Conservation (phyloP, 2,113 vertebrate species). For the Typhlomys cinereus region DNA sequence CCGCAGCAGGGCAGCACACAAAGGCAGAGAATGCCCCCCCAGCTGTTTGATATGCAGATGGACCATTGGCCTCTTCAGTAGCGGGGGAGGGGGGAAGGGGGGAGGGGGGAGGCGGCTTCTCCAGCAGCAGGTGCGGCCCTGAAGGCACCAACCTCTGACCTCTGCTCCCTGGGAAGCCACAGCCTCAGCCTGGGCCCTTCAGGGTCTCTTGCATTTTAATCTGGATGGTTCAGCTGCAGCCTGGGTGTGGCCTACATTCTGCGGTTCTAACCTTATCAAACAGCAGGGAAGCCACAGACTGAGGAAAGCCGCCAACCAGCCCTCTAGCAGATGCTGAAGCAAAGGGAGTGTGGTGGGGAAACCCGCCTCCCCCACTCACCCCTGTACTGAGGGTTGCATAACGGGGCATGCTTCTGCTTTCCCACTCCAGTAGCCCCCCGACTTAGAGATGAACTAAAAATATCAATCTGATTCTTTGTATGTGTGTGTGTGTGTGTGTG, state of each 20-base stretch:
- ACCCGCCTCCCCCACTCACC: not conserved
- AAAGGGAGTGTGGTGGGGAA: not conserved
- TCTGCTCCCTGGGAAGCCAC: constrained; percentile 75
- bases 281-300: not conserved
- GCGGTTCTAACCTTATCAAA: not conserved
- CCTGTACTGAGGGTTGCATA: not conserved
- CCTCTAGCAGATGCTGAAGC: not conserved
- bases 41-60: constrained; percentile 91
- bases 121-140: constrained; percentile 87
- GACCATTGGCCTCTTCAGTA: constrained; percentile 80
- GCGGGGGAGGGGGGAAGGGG: too few relatives aligned
- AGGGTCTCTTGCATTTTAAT: constrained; percentile 81
- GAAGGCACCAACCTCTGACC: constrained; percentile 77
- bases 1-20: constrained; percentile 82
- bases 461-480: too few relatives aligned
- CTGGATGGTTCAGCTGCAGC: constrained; percentile 68
- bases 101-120: too few relatives aligned
- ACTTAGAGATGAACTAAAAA: not conserved
- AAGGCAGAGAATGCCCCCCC: constrained; percentile 86
- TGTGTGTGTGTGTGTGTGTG: too few relatives aligned
- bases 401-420: constrained; percentile 22
- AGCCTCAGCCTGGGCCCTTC: constrained; percentile 75
- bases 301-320: not conserved
- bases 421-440: not conserved
- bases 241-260: constrained; percentile 55